Percentiles rank a stretch among this genome's conserved stretches.
These are phyloP conservation scores for Toxonevra muliebris DNA, from an alignment of 2,888 invertebrate genomes.

Conservation along the genomic window DNA sequence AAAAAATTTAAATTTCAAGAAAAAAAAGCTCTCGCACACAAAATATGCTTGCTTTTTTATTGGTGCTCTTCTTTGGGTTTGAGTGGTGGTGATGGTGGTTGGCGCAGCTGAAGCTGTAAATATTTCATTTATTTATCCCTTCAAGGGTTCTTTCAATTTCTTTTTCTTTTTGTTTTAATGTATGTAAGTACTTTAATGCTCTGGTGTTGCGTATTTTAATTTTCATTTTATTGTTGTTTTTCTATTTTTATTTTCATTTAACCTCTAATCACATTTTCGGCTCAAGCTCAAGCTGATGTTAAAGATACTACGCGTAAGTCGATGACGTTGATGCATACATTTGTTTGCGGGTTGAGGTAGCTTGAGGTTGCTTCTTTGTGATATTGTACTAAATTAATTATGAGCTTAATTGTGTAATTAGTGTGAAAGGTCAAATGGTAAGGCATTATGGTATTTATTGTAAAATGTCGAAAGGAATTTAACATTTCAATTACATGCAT, in stretches of 20 bases:
- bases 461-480: conserved; percentile 7
- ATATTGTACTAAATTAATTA: conserved; percentile 47
- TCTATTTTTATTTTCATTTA: background rate
- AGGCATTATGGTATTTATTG: conserved; percentile 10
- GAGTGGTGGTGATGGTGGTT: no score
- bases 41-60: no score
- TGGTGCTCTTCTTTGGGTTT: no score
- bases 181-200: no score
- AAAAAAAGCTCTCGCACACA: background rate
- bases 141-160: no score
- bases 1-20: background rate
- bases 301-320: background rate
- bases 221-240: background rate
- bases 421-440: conserved; percentile 29
- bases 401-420: conserved; percentile 51
- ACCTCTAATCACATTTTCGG: background rate
- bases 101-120: no score
- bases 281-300: background rate
- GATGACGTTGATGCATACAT: background rate
- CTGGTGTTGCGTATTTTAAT: background rate
- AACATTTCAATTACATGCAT: no score
- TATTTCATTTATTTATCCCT: no score
- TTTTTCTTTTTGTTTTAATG: no score
- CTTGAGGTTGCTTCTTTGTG: background rate
- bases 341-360: background rate